Percentiles rank a stretch among this genome's conserved stretches.
phyloP scores from a whole-genome alignment of 2,113 vertebrate genomes.

The Gallinago jamesoni region DNA sequence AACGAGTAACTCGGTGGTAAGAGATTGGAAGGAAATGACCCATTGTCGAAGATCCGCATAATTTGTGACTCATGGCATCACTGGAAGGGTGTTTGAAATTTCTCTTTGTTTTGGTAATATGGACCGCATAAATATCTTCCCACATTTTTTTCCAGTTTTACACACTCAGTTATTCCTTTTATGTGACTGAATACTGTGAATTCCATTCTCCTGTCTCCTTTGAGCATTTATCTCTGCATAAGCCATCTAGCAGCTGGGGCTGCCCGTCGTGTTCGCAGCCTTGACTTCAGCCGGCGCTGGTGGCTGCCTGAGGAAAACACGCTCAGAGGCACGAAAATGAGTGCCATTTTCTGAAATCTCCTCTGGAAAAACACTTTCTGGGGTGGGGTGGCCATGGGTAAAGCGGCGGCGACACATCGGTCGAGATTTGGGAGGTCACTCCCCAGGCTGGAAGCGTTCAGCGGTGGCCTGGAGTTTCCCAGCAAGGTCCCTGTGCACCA shows the following conservation, averaged over 20 bases:
- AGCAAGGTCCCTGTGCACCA: background rate
- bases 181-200: background rate
- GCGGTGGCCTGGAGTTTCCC: background rate
- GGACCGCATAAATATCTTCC: background rate
- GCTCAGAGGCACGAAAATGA: background rate
- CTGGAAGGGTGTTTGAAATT: conserved; percentile 5
- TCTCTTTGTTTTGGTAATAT: conserved; percentile 9
- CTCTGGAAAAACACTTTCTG: background rate
- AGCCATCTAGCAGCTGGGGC: background rate
- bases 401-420: accelerated
- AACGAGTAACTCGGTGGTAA: background rate
- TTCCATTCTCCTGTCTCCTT: conserved; percentile 2
- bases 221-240: background rate
- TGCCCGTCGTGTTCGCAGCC: accelerated
- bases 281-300: background rate
- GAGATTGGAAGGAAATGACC: background rate
- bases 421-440: accelerated
- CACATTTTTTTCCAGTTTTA: conserved; percentile 5
- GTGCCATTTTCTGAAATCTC: background rate
- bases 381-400: background rate
- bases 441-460: background rate
- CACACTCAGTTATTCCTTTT: conserved; percentile 45
- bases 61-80: conserved; percentile 13
- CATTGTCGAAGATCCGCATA: background rate
- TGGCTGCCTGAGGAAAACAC: accelerated